Evolutionary conservation across 1,140 invertebrate species (phyloP).

Genomic region (Procambarus clarkii): DNA sequence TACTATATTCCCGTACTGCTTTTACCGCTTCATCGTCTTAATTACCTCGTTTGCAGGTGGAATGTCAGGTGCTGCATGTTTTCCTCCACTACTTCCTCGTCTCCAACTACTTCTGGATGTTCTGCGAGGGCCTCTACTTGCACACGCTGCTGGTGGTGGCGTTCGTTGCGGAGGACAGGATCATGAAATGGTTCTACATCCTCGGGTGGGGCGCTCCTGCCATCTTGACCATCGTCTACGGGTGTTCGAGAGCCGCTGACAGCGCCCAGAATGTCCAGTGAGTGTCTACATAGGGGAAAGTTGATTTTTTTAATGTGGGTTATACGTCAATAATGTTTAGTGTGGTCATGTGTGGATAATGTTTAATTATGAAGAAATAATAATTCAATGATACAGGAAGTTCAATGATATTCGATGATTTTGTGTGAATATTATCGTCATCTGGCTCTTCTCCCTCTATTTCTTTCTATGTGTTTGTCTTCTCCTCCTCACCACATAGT

Average conservation of each 20-base stretch:
- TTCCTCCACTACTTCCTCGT: slow-evolving; percentile 91
- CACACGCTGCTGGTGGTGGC: slow-evolving; percentile 94
- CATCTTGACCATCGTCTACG: slow-evolving; percentile 83
- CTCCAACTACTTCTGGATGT: slow-evolving; percentile 97
- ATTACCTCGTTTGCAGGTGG: slow-evolving; percentile 78
- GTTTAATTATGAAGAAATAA: too few relatives aligned
- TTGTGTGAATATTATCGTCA: too few relatives aligned
- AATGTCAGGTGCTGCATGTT: slow-evolving; percentile 89
- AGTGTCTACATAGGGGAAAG: slow-evolving; percentile 75
- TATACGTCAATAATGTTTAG: background rate
- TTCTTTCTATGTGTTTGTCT: too few relatives aligned
- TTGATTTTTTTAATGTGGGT: background rate
- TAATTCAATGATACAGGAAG: too few relatives aligned
- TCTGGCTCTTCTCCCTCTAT: too few relatives aligned
- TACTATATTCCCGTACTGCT: too few relatives aligned
- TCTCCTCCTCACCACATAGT: too few relatives aligned
- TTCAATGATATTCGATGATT: too few relatives aligned
- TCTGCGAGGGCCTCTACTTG: slow-evolving; percentile 92
- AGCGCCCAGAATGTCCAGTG: slow-evolving; percentile 81
- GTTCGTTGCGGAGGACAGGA: slow-evolving; percentile 90
- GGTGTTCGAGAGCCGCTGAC: slow-evolving; percentile 79
- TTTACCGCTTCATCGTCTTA: too few relatives aligned
- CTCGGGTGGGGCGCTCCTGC: slow-evolving; percentile 90
- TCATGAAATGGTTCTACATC: slow-evolving; percentile 88
- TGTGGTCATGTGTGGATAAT: background rate